Evolutionary conservation across 1,140 invertebrate species (phyloP), one percentile per base, ranked within the genome.

Genomic region (Drosophila kanapiae): DNA sequence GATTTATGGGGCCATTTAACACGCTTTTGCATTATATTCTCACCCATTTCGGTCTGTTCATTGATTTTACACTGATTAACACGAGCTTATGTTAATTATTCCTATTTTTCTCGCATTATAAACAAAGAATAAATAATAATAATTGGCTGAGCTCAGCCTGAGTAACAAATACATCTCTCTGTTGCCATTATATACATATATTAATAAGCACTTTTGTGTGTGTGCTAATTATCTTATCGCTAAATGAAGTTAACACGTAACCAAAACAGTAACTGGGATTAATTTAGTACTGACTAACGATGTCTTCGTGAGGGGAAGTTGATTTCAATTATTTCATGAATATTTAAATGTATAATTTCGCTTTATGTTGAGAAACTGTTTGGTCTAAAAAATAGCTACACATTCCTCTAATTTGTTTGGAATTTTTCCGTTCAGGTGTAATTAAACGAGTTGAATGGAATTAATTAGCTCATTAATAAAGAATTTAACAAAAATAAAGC

Each of bases 201-300:
- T 90, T 84, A 80, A 90, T 84, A 88, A 74, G 74, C 74, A 78
- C 78, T 90, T 81, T 49, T 33, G 48, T 87, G 77, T 84, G 75
- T 86, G 78, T 86, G 80, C 78, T 87, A 84, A 87, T 88, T 87
- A 88, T 88, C 80, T 88, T 90, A 87, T 88, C 84, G 77, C 77
- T 88, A 81, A 78, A 90, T 84, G 69, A 69, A 80, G 80, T 75
- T 75, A 82, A 54, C 64, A 77, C 75, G 75, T 77, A 75, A 57
- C 71, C 27, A 33, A 42, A 37, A 54, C 64, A 59, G 42, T 72
- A 86, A 77, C 64, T 72, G 59, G 70, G 47, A 75, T 68, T 75
- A 47, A 60, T 70, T 70, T 57, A 75, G 56, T 48, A 68, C 67
- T 45, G 27, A 23, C 27, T 38, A 45, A 47, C 31, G 43, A 51